These are phyloP conservation scores for Cheirogaleus medius DNA, from an alignment of 2,113 vertebrate species.

Conservation along the genomic window DNA sequence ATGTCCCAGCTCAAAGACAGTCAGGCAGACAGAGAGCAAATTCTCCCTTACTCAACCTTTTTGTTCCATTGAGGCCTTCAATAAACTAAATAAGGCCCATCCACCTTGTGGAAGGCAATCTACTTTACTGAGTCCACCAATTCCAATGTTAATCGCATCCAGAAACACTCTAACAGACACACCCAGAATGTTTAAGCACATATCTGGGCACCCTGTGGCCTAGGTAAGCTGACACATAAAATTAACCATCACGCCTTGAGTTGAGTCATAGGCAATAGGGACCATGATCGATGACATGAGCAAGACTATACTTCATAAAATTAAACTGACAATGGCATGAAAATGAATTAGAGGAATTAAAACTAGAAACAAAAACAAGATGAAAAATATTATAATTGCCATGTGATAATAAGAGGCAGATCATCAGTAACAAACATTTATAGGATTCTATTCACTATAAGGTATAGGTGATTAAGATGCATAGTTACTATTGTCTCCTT, in stretches of 20 bases:
- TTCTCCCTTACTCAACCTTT: neutral
- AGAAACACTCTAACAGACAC: constrained; percentile 19
- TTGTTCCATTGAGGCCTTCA: neutral
- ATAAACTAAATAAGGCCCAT: neutral
- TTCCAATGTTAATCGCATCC: neutral
- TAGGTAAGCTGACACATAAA: neutral
- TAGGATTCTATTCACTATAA: neutral
- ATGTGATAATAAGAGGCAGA: neutral
- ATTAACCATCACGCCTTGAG: neutral
- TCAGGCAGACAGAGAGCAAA: neutral
- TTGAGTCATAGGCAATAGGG: neutral
- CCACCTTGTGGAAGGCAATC: neutral
- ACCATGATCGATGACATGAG: neutral
- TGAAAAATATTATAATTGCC: neutral
- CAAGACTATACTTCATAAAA: neutral
- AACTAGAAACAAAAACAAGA: constrained; percentile 11
- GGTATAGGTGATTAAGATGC: neutral
- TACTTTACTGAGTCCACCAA: neutral
- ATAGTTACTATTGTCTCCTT: neutral
- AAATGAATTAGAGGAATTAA: neutral
- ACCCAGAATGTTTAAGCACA: constrained; percentile 7
- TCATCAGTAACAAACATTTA: neutral
- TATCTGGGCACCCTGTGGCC: neutral
- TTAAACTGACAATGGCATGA: neutral
- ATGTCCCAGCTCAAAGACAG: neutral